phyloP scores from a whole-genome alignment of 2,888 invertebrate species.

The Drosophila tripunctata region DNA sequence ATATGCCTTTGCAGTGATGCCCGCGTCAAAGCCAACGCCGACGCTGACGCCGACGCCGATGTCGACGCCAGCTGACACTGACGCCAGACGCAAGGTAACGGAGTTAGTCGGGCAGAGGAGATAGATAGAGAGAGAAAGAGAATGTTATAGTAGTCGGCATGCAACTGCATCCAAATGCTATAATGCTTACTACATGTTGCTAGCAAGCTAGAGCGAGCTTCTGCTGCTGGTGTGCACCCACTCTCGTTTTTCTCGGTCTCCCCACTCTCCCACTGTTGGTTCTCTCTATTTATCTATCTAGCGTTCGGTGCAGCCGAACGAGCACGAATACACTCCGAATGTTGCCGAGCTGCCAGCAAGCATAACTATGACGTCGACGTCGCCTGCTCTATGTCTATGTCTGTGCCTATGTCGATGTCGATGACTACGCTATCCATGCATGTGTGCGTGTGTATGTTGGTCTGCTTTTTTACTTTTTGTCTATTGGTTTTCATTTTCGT shows the following conservation, averaged over 20 bases:
- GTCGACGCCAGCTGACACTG: slow-evolving; percentile 37
- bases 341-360: slow-evolving; percentile 50
- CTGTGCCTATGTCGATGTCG: slow-evolving; percentile 37
- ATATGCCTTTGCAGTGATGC: slow-evolving; percentile 30
- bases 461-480: slow-evolving; percentile 62
- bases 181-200: slow-evolving; percentile 21
- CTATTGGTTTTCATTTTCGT: slow-evolving; percentile 79
- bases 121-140: neutral
- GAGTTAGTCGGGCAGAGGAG: slow-evolving; percentile 35
- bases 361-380: slow-evolving; percentile 74
- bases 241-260: slow-evolving; percentile 25
- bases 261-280: slow-evolving; percentile 8
- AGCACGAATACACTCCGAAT: slow-evolving; percentile 40
- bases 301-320: slow-evolving; percentile 50
- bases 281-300: slow-evolving; percentile 46
- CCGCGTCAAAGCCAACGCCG: slow-evolving; percentile 12
- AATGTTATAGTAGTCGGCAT: slow-evolving; percentile 20
- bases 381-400: slow-evolving; percentile 33
- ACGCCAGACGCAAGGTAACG: slow-evolving; percentile 47
- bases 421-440: slow-evolving; percentile 39
- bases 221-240: slow-evolving; percentile 53
- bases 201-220: slow-evolving; percentile 38
- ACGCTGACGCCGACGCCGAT: slow-evolving; percentile 2
- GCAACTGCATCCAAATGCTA: slow-evolving; percentile 41
- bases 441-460: slow-evolving; percentile 37